phyloP scores from a whole-genome alignment of 1,140 invertebrate species.

The Leptoteleia sp. region DNA sequence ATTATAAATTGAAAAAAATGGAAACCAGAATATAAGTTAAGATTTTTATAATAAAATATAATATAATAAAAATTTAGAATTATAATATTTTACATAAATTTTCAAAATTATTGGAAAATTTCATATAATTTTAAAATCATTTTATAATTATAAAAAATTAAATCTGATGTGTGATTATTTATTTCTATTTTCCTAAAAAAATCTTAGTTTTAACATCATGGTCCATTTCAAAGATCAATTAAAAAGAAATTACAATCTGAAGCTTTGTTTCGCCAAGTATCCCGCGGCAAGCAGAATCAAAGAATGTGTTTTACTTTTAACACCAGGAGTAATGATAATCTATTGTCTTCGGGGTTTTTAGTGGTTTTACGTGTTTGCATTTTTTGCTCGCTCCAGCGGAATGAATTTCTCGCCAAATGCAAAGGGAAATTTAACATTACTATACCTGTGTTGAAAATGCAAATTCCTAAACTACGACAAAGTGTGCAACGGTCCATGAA shows the following conservation, averaged over 20 bases:
- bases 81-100: no score
- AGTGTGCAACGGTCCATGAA: slow-evolving; percentile 35
- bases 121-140: no score
- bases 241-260: not conserved
- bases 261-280: slow-evolving; percentile 12
- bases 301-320: slow-evolving; percentile 34
- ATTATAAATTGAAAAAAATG: no score
- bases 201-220: no score
- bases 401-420: slow-evolving; percentile 30
- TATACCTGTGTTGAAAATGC: slow-evolving; percentile 24
- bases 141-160: no score
- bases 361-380: slow-evolving; percentile 44
- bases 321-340: slow-evolving; percentile 43
- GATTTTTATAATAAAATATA: no score
- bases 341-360: slow-evolving; percentile 42
- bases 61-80: no score
- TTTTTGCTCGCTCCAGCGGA: slow-evolving; percentile 15
- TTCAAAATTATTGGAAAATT: no score
- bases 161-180: no score
- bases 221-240: not conserved
- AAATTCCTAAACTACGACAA: slow-evolving; percentile 50
- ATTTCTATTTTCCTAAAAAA: no score
- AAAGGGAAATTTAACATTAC: slow-evolving; percentile 34
- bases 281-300: slow-evolving; percentile 17
- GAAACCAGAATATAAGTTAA: no score